phyloP scores from a whole-genome alignment of 2,113 vertebrate species.

The Eleginops maclovinus region DNA sequence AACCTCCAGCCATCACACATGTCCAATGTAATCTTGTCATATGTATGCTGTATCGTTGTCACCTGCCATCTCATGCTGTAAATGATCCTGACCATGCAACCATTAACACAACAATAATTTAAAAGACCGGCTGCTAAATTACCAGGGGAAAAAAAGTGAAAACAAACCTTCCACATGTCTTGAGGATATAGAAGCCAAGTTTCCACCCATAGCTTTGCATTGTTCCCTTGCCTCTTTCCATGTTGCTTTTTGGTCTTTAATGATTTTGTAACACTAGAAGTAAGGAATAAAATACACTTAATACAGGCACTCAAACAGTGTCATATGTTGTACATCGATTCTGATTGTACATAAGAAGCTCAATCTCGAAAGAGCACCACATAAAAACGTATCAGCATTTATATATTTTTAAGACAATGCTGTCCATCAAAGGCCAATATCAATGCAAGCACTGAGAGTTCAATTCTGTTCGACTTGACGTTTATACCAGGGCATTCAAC shows the following conservation, averaged over 20 bases:
- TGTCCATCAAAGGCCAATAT: neutral
- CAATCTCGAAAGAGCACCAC: neutral
- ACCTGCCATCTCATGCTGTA: neutral
- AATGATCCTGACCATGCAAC: neutral
- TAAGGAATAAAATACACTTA: neutral
- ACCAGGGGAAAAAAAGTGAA: neutral
- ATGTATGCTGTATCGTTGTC: no score
- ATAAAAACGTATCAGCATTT: neutral
- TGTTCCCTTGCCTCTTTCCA: slow-evolving; percentile 86
- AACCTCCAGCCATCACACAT: no score
- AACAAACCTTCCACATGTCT: slow-evolving; percentile 86
- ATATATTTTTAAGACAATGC: no score
- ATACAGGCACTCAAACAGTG: neutral
- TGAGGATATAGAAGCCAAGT: slow-evolving; percentile 84
- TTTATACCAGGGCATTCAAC: neutral
- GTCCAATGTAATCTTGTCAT: no score
- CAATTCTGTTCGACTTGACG: neutral
- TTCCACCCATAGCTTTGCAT: slow-evolving; percentile 84
- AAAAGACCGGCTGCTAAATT: neutral
- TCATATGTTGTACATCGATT: neutral
- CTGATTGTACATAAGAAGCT: neutral
- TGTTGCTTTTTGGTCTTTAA: slow-evolving; percentile 73
- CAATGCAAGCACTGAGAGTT: neutral
- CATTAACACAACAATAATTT: neutral
- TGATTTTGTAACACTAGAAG: slow-evolving; percentile 88